phyloP scores from a whole-genome alignment of 2,113 vertebrate genomes.

The Osmerus eperlanus region DNA sequence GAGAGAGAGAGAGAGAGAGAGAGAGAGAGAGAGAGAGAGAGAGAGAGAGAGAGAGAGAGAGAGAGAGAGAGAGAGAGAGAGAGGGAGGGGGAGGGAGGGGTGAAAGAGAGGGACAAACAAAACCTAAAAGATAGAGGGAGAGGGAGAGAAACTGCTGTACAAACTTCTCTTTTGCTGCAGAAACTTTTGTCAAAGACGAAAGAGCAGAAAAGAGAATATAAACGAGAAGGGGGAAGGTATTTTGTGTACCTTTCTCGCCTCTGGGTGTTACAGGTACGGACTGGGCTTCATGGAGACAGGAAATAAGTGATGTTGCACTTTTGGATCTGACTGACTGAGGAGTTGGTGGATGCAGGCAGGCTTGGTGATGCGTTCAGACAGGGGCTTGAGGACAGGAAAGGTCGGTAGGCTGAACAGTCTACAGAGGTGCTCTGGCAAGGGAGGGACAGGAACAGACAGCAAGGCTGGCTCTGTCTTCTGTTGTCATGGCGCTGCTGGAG shows the following conservation, averaged over 20 bases:
- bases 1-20: too few relatives aligned
- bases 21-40: too few relatives aligned
- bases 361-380: constrained; percentile 45
- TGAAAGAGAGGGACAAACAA: constrained; percentile 7
- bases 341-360: background rate
- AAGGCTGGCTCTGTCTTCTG: constrained; percentile 47
- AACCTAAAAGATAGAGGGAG: too few relatives aligned
- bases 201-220: too few relatives aligned
- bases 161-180: background rate
- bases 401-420: background rate
- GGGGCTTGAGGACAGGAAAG: constrained; percentile 16
- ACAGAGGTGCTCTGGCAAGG: constrained; percentile 17
- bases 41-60: too few relatives aligned
- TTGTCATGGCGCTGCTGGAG: constrained; percentile 36
- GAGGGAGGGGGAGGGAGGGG: constrained; percentile 25
- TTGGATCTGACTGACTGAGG: background rate
- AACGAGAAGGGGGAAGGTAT: too few relatives aligned
- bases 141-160: background rate
- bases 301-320: constrained; percentile 24
- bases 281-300: constrained; percentile 6
- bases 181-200: background rate
- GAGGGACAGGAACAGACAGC: background rate
- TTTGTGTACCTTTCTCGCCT: too few relatives aligned
- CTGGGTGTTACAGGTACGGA: constrained; percentile 10
- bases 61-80: background rate